These are phyloP conservation scores for Octopus bimaculoides DNA, from an alignment of 1,140 invertebrate genomes.

Conservation along the genomic window DNA sequence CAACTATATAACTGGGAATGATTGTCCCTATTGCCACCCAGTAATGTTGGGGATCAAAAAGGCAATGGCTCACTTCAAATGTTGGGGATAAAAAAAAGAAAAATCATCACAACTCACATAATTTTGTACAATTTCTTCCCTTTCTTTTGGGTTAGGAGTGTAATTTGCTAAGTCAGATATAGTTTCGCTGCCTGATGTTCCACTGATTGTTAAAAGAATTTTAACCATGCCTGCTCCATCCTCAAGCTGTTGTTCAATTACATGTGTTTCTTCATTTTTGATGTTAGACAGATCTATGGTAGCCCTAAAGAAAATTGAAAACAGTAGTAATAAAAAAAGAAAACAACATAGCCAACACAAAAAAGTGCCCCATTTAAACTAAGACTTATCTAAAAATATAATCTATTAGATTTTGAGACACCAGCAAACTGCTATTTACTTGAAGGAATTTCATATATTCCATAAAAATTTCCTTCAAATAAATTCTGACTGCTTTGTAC, in stretches of 20 bases:
- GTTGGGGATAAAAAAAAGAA: too few relatives aligned
- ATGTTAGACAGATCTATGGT: slow-evolving; percentile 80
- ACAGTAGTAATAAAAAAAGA: slow-evolving; percentile 21
- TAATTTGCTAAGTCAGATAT: slow-evolving; percentile 82
- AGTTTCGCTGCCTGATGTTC: slow-evolving; percentile 86
- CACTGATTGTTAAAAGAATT: slow-evolving; percentile 86
- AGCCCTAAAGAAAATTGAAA: slow-evolving; percentile 63
- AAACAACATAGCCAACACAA: background rate
- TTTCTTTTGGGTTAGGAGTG: slow-evolving; percentile 74
- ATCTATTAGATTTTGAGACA: too few relatives aligned
- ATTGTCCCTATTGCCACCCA: too few relatives aligned
- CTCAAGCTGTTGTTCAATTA: slow-evolving; percentile 83
- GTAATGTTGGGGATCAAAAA: too few relatives aligned
- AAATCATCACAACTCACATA: slow-evolving; percentile 66
- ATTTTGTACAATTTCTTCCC: slow-evolving; percentile 59
- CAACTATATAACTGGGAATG: too few relatives aligned
- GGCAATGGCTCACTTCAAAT: too few relatives aligned
- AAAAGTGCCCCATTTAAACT: too few relatives aligned
- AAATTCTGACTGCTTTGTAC: too few relatives aligned
- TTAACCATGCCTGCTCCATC: slow-evolving; percentile 81
- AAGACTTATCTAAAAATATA: too few relatives aligned
- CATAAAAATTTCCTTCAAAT: too few relatives aligned
- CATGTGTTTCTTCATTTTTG: slow-evolving; percentile 87
- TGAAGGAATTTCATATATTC: too few relatives aligned
- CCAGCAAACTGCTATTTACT: too few relatives aligned